Percentiles rank a stretch among this genome's conserved stretches.
Evolutionary conservation across 2,113 vertebrate species (phyloP).

Genomic region (Calypte anna): DNA sequence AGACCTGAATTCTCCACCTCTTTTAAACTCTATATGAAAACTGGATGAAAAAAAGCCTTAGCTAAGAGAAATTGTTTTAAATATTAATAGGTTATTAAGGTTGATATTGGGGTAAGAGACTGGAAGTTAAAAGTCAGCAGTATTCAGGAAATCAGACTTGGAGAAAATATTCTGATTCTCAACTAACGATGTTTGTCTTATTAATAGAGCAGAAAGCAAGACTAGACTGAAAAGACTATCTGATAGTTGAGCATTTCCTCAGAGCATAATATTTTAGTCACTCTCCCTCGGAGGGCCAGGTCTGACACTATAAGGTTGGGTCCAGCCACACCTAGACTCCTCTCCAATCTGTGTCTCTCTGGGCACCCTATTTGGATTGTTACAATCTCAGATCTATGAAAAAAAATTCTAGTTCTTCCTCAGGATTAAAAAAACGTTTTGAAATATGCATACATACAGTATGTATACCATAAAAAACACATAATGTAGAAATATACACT

Average conservation of each 20-base stretch:
- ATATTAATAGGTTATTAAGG: neutral
- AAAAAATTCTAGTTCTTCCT: neutral
- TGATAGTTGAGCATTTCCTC: no score
- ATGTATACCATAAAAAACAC: neutral
- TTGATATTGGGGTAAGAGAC: neutral
- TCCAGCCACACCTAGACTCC: no score
- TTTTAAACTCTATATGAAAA: neutral
- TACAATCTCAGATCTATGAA: neutral
- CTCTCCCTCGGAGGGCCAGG: no score
- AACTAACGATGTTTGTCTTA: neutral
- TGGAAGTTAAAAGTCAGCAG: neutral
- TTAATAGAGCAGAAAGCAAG: neutral
- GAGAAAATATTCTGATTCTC: neutral
- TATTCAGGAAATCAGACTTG: neutral
- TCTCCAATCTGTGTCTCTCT: no score
- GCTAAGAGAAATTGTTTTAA: neutral
- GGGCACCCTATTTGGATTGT: no score
- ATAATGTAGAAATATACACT: neutral
- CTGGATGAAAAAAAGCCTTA: neutral
- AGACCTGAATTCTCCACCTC: rapidly evolving
- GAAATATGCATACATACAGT: neutral
- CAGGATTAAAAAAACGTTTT: neutral
- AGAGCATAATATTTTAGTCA: no score
- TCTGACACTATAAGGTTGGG: no score
- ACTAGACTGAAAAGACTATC: neutral